Percentiles rank a stretch among this genome's conserved stretches.
Evolutionary conservation across 2,797 vertebrate species (phyloP).

Genomic region (Gadopsis bispinosus): DNA sequence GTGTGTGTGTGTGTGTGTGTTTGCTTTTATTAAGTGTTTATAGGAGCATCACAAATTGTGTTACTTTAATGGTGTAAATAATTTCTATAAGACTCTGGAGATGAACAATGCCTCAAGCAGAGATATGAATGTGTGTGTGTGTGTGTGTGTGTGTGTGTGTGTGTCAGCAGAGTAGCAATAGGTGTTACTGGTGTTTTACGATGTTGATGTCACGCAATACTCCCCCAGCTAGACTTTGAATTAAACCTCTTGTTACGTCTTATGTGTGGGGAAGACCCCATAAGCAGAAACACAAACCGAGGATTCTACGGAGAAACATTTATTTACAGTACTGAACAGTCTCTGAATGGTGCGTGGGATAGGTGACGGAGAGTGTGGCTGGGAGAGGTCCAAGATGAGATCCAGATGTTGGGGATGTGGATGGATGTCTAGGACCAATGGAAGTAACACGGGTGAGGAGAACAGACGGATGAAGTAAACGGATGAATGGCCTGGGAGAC

Average conservation of each 20-base stretch:
- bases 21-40: not conserved
- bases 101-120: not conserved
- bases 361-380: no score
- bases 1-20: constrained; percentile 7
- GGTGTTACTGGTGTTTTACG: constrained; percentile 39
- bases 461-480: no score
- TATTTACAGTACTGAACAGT: no score
- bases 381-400: no score
- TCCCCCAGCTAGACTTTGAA: constrained; percentile 59
- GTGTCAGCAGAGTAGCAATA: not conserved
- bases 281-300: no score
- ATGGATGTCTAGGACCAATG: no score
- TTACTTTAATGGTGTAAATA: not conserved
- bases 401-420: no score
- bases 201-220: constrained; percentile 51
- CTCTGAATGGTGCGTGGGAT: no score
- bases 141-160: not conserved
- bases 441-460: no score
- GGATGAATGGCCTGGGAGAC: no score
- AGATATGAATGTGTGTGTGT: constrained; percentile 14
- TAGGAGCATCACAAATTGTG: not conserved
- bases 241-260: constrained; percentile 23
- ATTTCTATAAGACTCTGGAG: not conserved
- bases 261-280: no score
- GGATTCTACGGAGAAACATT: no score